A percentile compares a stretch with the other conserved stretches of the same genome.
Evolutionary conservation across 2,888 invertebrate genomes (phyloP).

Genomic region (Microdon myrmicae): DNA sequence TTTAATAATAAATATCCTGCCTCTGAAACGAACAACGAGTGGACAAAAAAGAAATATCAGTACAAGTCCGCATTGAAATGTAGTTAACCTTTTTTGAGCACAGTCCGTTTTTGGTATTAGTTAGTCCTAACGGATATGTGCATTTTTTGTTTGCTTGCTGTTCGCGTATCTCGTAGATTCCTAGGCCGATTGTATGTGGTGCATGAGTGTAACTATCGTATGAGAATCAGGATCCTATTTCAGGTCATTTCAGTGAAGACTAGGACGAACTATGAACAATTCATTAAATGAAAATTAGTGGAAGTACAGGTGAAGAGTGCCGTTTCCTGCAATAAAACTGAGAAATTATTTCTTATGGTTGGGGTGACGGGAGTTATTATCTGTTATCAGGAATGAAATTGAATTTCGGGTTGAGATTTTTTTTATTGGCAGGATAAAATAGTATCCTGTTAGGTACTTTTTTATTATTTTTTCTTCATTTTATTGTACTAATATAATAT

Average conservation of each 20-base stretch:
- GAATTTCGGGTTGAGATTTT: too few relatives aligned
- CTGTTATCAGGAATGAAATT: too few relatives aligned
- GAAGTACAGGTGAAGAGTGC: not conserved
- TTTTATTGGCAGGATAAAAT: too few relatives aligned
- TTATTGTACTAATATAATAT: too few relatives aligned
- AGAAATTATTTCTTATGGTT: constrained; percentile 24
- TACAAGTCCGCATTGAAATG: too few relatives aligned
- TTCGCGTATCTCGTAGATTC: constrained; percentile 29
- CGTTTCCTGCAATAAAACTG: constrained; percentile 35
- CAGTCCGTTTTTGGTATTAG: constrained; percentile 5
- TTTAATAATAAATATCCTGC: constrained; percentile 38
- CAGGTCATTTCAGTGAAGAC: not conserved
- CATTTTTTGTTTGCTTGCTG: constrained; percentile 6
- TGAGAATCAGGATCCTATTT: not conserved
- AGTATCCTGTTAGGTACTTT: too few relatives aligned
- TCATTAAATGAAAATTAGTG: constrained; percentile 13
- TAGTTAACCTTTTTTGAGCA: constrained; percentile 1
- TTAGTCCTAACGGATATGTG: constrained; percentile 1
- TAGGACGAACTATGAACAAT: not conserved
- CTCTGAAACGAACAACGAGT: constrained; percentile 5
- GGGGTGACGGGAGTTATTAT: too few relatives aligned
- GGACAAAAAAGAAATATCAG: constrained; percentile 18
- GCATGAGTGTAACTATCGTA: constrained; percentile 4
- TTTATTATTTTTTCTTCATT: too few relatives aligned
- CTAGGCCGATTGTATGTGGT: constrained; percentile 23